Base-by-base conservation (phyloP, 1,140 invertebrate genomes). In the Aphelinus certus region DNA sequence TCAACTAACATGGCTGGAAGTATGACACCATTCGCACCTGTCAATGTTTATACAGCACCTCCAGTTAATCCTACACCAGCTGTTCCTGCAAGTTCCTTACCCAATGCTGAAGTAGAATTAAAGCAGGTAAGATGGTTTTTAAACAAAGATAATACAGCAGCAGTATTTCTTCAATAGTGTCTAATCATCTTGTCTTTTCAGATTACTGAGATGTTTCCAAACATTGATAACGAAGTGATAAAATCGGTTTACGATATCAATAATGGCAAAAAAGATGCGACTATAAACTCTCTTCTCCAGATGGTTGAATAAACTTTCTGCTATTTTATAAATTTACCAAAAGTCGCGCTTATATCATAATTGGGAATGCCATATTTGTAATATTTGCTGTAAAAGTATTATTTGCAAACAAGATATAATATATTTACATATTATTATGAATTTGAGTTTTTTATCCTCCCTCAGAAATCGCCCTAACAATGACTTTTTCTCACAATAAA, bases 121-220 rank as follows among this genome's bases (percentile, higher is more conserved):
- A 93, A 94, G 88, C 93, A 94, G 90, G 93, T 94, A 86, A 73
- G 73, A 77, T 71, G 64, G 45, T 4, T 60, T 68, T 63, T 45
- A 3, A 7, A 61, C 3, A 43, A 2, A 53, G 5, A 5, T 60
- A 48, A 56, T 56, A 57, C n/a, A 47, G 2, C 7, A 67, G 9
- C 1, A 51, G 1, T 46, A 57, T 56, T 48, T 42, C 9, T 60
- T 49, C 9, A 55, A 71, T 9, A 56, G 45, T 62, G 61, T 67
- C n/a, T 61, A 66, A 7, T 71, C 5, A 73, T 1, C 7, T 45
- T 57, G 73, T 69, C 60, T 78, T 90, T 89, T 68, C 87, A 96
- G 93, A 92, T 98, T 73, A 91, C 94, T 81, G 96, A 98, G 88
- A 98, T 99, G 97, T 99, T 99, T 88, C 97, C 97, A 42, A 95